phyloP scores from a whole-genome alignment of 2,113 vertebrate species.

The Peucedramus taeniatus region DNA sequence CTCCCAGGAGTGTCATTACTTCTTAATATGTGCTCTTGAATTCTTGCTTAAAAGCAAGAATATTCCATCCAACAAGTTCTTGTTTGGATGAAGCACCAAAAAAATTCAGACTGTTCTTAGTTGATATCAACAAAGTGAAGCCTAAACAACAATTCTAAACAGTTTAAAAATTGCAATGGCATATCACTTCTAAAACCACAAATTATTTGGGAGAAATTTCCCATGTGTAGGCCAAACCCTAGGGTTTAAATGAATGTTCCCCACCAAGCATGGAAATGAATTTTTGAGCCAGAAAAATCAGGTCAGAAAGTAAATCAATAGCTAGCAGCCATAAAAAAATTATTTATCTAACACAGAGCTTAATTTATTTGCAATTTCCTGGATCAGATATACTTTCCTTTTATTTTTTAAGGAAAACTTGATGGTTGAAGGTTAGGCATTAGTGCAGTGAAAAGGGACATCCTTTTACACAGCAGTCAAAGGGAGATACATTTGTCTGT shows the following conservation, averaged over 20 bases:
- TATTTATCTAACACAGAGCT: not conserved
- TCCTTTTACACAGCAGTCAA: not conserved
- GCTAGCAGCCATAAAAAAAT: not conserved
- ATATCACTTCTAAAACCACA: not conserved
- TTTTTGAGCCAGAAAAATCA: conserved; percentile 8
- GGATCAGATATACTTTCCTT: not conserved
- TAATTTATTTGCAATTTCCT: conserved; percentile 13
- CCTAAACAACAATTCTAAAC: not conserved
- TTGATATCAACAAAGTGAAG: not conserved
- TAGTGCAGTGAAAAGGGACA: not conserved
- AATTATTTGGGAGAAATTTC: not conserved
- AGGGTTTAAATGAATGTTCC: not conserved
- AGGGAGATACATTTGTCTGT: not conserved
- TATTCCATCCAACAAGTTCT: too few species aligned
- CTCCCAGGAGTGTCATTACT: not conserved
- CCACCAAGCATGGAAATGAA: not conserved
- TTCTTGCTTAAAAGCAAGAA: not conserved
- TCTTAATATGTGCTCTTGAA: not conserved
- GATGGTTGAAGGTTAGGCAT: not conserved
- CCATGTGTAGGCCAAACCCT: not conserved
- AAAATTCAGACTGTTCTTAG: not conserved
- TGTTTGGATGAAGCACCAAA: not conserved
- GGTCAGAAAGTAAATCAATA: conserved; percentile 34
- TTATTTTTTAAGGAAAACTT: conserved; percentile 16
- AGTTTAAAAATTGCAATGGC: not conserved